These are phyloP conservation scores for Sphaerophoria taeniata DNA, from an alignment of 2,888 invertebrate species.

Conservation along the genomic window DNA sequence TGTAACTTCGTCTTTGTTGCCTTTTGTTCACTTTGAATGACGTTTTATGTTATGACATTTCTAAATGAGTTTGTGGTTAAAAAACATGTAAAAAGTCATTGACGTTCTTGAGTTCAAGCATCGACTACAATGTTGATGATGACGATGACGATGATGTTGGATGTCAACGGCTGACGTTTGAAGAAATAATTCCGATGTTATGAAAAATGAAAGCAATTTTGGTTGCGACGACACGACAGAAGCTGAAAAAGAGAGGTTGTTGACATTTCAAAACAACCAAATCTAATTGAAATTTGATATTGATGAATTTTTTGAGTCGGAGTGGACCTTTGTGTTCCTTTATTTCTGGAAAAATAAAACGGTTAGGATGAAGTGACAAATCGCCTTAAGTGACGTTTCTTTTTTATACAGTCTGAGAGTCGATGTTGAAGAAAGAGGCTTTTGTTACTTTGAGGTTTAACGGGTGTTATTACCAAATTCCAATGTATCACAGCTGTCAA, in stretches of 20 bases:
- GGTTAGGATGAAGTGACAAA: background rate
- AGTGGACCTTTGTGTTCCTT: background rate
- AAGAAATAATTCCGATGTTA: background rate
- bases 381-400: background rate
- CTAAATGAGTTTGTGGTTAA: slow-evolving; percentile 7
- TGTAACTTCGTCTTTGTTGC: background rate
- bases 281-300: background rate
- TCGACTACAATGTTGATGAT: background rate
- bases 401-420: background rate
- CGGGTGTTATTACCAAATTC: too few relatives aligned
- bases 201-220: slow-evolving; percentile 18
- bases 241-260: background rate
- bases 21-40: slow-evolving; percentile 22
- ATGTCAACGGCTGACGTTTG: background rate
- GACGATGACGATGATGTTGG: background rate
- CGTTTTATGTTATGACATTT: slow-evolving; percentile 24
- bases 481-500: too few relatives aligned
- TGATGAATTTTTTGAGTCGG: background rate
- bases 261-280: slow-evolving; percentile 2
- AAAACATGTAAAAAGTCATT: slow-evolving; percentile 15
- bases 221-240: slow-evolving; percentile 11
- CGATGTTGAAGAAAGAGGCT: background rate
- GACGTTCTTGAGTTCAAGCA: slow-evolving; percentile 22
- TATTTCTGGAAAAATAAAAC: background rate
- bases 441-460: too few relatives aligned